A percentile compares a stretch with the other conserved stretches of the same genome.
phyloP scores from a whole-genome alignment of 2,888 invertebrate species.

The Rhagium mordax region DNA sequence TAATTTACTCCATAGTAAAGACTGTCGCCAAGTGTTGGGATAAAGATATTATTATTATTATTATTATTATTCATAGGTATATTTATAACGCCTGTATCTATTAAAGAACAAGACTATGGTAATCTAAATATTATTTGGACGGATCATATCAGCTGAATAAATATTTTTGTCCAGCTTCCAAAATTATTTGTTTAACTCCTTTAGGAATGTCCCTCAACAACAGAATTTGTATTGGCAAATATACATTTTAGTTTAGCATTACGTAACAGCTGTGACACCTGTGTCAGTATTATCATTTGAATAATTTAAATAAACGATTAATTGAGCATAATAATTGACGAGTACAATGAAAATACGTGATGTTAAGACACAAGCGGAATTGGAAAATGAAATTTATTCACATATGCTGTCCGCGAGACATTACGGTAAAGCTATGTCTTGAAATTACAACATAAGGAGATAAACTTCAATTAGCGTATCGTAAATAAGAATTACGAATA shows the following conservation, averaged over 20 bases:
- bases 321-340: conserved; percentile 8
- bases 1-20: no score
- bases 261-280: not conserved
- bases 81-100: no score
- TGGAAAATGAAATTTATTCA: not conserved
- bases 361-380: not conserved
- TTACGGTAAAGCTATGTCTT: not conserved
- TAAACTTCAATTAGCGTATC: conserved; percentile 12
- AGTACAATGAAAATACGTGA: not conserved
- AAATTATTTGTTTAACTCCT: not conserved
- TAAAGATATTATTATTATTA: no score
- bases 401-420: not conserved
- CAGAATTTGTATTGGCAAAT: not conserved
- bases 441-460: not conserved
- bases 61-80: no score
- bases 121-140: not conserved
- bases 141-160: not conserved
- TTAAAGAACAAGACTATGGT: not conserved
- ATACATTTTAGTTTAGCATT: not conserved
- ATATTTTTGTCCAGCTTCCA: not conserved
- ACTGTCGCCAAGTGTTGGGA: no score
- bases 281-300: not conserved
- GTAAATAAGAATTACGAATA: conserved; percentile 14
- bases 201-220: not conserved
- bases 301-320: not conserved